Base-by-base conservation (phyloP, 2,113 vertebrate species). In the Calypte anna region DNA sequence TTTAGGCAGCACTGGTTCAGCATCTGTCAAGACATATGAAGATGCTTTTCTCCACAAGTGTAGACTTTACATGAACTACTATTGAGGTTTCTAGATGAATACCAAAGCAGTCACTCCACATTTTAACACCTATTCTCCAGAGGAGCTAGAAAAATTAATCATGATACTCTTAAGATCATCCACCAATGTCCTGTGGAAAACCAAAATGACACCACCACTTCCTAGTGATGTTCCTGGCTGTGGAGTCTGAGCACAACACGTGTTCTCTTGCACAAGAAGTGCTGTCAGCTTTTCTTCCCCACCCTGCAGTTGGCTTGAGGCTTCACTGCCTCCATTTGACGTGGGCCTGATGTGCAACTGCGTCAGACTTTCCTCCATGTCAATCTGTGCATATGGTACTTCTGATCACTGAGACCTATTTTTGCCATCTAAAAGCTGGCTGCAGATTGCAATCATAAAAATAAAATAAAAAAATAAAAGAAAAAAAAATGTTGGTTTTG, bases 191-290 rank as follows among this genome's bases (percentile, higher is more conserved):
- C 85, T 92, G 55, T 38, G 6, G 17, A 91, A 84, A 27, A 96
- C 85, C 90, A 59, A 74, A 96, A 97, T 79, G 23, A 1, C 30
- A 22, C 15, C 46, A 51, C 61, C n/a, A 30, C 12, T 21, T 21
- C 12, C 28, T 23, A 12, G 20, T 5, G 27, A 90, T 61, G 14
- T 22, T 80, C 74, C 81, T 90, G 62, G 94, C 69, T 92, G 87
- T 44, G 74, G 68, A 82, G 93, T 93, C 82, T 73, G 91, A 95
- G 68, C 48, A 73, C n/a, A 77, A 96, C 48, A 40, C 31, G 28
- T 25, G 38, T 62, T 91, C 77, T 81, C 31, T 59, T 33, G 11
- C 31, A 86, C 63, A 46, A 85, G 83, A 30, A 68, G 30, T 5
- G 11, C 50, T 69, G 50, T 54, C 77, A 78, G 4, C 25, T 33